Conservation (phyloP, 2,113 vertebrate species). For the Brachirus orientalis region DNA sequence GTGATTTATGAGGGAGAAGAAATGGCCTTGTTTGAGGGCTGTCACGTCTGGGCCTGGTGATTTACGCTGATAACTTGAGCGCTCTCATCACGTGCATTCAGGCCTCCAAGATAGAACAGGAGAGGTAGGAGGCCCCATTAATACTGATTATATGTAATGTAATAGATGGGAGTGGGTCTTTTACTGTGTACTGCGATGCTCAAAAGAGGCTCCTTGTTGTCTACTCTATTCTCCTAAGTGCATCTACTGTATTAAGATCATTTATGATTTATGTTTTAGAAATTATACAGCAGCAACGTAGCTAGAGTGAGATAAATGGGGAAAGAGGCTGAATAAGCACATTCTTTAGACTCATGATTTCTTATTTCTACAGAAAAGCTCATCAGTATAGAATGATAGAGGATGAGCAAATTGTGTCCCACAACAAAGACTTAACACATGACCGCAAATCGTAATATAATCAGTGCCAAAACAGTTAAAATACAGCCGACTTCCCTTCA, state of each 20-base stretch:
- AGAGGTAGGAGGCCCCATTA: constrained; percentile 49
- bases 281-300: constrained; percentile 2
- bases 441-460: too few relatives aligned
- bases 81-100: constrained; percentile 39
- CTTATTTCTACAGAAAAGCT: too few relatives aligned
- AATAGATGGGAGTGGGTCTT: constrained; percentile 27
- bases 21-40: constrained; percentile 66
- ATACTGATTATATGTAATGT: constrained; percentile 69
- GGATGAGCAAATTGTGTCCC: too few relatives aligned
- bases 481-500: too few relatives aligned
- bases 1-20: constrained; percentile 67
- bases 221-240: constrained; percentile 58
- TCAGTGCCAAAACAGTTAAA: too few relatives aligned
- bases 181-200: constrained; percentile 9
- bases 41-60: constrained; percentile 55
- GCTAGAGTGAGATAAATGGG: neutral
- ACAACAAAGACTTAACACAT: too few relatives aligned
- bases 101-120: constrained; percentile 29
- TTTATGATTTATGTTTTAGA: constrained; percentile 58
- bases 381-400: too few relatives aligned
- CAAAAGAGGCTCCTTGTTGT: constrained; percentile 22
- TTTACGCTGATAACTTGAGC: constrained; percentile 56
- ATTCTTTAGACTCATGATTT: constrained; percentile 2
- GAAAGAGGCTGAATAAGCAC: constrained; percentile 7
- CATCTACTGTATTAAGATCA: constrained; percentile 59